Evolutionary conservation across 2,888 invertebrate genomes (phyloP).

Genomic region (Amblyjoppa proteus): DNA sequence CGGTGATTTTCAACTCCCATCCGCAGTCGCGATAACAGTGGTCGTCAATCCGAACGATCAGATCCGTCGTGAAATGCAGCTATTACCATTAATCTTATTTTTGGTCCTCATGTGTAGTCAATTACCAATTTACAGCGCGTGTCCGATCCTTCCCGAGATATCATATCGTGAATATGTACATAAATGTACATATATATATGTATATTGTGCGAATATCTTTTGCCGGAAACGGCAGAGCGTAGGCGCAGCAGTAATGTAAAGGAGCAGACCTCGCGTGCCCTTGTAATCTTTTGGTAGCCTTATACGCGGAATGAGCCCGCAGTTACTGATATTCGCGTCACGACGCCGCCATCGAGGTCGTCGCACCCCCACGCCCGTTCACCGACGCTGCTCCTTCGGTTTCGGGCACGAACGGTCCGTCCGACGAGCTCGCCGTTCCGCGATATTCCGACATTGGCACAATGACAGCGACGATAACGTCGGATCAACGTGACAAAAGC

Average conservation of each 20-base stretch:
- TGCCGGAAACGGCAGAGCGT: slow-evolving; percentile 71
- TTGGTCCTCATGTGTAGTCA: slow-evolving; percentile 10
- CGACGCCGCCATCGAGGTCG: slow-evolving; percentile 59
- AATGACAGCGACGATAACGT: slow-evolving; percentile 38
- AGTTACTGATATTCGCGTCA: slow-evolving; percentile 60
- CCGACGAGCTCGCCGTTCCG: slow-evolving; percentile 10
- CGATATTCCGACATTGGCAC: slow-evolving; percentile 52
- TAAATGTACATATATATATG: slow-evolving; percentile 31
- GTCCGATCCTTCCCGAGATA: slow-evolving; percentile 43
- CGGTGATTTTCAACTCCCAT: background rate
- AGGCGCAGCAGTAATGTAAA: slow-evolving; percentile 75
- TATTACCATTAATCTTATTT: slow-evolving; percentile 3
- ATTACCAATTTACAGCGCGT: slow-evolving; percentile 52
- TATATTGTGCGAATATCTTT: slow-evolving; percentile 36
- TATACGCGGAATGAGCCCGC: slow-evolving; percentile 30
- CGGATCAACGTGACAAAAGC: slow-evolving; percentile 15
- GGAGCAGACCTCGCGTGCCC: slow-evolving; percentile 59
- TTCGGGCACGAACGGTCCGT: slow-evolving; percentile 20
- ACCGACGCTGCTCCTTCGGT: slow-evolving; percentile 2
- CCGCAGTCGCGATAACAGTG: background rate
- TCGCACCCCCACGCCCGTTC: slow-evolving; percentile 60
- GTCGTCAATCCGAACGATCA: background rate
- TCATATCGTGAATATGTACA: slow-evolving; percentile 15
- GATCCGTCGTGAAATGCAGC: background rate
- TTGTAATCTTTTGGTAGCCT: slow-evolving; percentile 59